Conservation (phyloP, 1,140 invertebrate species). For the Drosophila littoralis region DNA sequence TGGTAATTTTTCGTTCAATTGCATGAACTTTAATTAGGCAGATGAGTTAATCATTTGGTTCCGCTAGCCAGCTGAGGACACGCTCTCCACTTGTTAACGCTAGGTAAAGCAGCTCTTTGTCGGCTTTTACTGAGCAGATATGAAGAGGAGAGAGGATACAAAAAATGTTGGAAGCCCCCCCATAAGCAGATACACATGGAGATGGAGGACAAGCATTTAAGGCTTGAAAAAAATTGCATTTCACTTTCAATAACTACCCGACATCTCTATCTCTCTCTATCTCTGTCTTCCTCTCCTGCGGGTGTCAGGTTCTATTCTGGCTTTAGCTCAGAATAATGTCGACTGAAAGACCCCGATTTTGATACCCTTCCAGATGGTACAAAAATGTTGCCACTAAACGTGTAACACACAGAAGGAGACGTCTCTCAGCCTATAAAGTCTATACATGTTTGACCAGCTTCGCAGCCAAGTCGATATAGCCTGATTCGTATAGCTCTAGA, state of each 20-base stretch:
- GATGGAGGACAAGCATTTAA: slow-evolving; percentile 60
- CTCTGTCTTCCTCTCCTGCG: slow-evolving; percentile 3
- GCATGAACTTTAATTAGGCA: slow-evolving; percentile 59
- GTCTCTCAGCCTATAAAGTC: no score
- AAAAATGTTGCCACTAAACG: no score
- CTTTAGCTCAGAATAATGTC: slow-evolving; percentile 79
- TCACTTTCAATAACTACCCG: slow-evolving; percentile 37
- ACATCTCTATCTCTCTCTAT: background rate
- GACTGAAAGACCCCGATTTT: slow-evolving; percentile 69
- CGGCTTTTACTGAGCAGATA: background rate
- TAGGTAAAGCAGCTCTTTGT: slow-evolving; percentile 7
- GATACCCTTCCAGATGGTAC: background rate
- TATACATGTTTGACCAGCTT: no score
- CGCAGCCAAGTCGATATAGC: no score
- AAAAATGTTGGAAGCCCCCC: slow-evolving; percentile 15
- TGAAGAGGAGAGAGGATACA: slow-evolving; percentile 13
- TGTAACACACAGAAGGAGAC: no score
- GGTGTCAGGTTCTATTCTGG: slow-evolving; percentile 71
- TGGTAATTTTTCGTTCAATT: slow-evolving; percentile 32
- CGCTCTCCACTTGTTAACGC: slow-evolving; percentile 44
- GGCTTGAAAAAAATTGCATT: slow-evolving; percentile 74
- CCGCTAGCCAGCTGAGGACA: slow-evolving; percentile 10
- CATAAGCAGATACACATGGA: slow-evolving; percentile 19
- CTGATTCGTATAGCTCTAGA: no score
- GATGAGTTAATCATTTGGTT: slow-evolving; percentile 45